A percentile compares a stretch with the other conserved stretches of the same genome.
Evolutionary conservation across 1,140 invertebrate species (phyloP).

Genomic region (Bilobella aurantiaca): DNA sequence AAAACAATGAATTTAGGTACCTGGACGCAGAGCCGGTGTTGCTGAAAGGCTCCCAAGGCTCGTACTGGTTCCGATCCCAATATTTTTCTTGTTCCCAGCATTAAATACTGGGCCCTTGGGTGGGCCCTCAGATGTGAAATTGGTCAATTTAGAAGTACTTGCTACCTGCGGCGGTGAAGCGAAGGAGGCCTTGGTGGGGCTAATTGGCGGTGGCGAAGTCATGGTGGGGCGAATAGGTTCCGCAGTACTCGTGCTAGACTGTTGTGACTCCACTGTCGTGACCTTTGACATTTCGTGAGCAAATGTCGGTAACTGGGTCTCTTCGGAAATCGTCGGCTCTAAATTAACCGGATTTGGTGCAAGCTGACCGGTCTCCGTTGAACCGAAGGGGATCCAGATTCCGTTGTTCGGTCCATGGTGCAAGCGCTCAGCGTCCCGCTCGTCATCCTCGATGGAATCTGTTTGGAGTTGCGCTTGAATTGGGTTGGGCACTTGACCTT

Average conservation of each 20-base stretch:
- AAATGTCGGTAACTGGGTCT: constrained; percentile 20
- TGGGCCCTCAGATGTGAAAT: too few relatives aligned
- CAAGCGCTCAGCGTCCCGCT: constrained; percentile 20
- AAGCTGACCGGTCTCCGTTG: background rate
- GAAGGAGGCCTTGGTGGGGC: background rate
- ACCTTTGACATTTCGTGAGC: background rate
- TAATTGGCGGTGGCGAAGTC: background rate
- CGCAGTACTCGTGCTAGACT: background rate
- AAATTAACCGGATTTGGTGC: too few relatives aligned
- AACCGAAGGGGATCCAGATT: background rate
- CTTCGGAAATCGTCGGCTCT: constrained; percentile 23
- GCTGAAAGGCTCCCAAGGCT: constrained; percentile 2
- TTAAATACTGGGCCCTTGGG: constrained; percentile 1
- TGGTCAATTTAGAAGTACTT: too few relatives aligned
- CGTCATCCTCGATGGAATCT: constrained; percentile 24
- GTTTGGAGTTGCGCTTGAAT: constrained; percentile 10
- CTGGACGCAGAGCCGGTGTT: constrained; percentile 30
- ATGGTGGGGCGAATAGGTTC: background rate
- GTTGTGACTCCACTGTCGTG: background rate
- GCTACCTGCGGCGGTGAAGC: background rate
- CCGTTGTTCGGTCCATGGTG: background rate
- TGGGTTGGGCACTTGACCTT: constrained; percentile 16
- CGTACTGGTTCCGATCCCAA: background rate
- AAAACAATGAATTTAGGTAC: too few relatives aligned
- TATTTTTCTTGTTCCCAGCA: background rate